These are phyloP conservation scores for Mola mola DNA, from an alignment of 2,113 vertebrate genomes.

Conservation along the genomic window DNA sequence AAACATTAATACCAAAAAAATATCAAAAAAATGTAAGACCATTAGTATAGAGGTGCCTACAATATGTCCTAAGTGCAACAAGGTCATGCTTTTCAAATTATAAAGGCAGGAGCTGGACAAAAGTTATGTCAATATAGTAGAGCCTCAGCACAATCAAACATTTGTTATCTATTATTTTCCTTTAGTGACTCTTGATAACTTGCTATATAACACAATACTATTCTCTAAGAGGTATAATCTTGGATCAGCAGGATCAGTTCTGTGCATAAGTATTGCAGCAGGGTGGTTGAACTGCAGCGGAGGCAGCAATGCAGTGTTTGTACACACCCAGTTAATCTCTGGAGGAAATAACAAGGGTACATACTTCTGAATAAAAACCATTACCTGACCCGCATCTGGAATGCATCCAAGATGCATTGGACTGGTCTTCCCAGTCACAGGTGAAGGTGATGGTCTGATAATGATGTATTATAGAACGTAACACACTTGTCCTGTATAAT, in stretches of 20 bases:
- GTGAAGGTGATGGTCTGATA: no score
- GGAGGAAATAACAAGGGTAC: conserved; percentile 44
- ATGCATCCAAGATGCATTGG: conserved; percentile 2
- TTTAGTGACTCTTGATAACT: conserved; percentile 13
- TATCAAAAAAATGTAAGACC: no score
- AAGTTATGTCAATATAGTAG: neutral
- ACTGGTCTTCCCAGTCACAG: neutral
- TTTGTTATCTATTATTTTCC: conserved; percentile 18
- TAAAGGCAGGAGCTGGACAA: no score
- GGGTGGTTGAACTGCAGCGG: conserved; percentile 45
- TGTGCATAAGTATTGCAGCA: conserved; percentile 62
- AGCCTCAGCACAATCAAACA: conserved; percentile 15
- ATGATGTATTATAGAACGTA: no score
- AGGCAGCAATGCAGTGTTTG: conserved; percentile 41
- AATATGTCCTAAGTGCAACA: no score
- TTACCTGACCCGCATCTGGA: conserved; percentile 12
- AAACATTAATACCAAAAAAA: no score
- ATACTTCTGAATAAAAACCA: conserved; percentile 37
- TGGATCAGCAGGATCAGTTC: conserved; percentile 41
- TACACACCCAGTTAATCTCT: conserved; percentile 50
- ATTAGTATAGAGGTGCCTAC: no score
- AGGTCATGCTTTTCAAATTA: no score
- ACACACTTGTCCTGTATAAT: no score
- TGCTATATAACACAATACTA: conserved; percentile 22
- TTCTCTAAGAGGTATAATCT: conserved; percentile 53